Conservation (phyloP, 2,888 invertebrate genomes). For the Nudaria mundana region DNA sequence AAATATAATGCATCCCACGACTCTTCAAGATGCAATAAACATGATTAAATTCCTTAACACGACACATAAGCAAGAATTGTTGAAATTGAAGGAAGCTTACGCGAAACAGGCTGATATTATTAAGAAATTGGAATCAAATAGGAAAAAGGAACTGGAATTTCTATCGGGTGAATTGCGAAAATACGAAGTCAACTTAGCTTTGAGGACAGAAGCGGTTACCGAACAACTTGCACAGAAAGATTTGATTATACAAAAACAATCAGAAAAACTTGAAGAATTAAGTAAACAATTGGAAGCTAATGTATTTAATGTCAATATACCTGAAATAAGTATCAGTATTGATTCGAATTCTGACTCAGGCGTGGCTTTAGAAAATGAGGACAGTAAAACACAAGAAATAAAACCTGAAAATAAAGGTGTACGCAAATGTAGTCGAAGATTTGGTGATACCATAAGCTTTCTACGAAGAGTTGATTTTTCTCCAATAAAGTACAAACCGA, state of each 20-base stretch:
- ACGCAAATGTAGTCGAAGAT: slow-evolving; percentile 67
- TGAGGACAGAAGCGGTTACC: slow-evolving; percentile 63
- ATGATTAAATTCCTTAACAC: slow-evolving; percentile 71
- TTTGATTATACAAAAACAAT: slow-evolving; percentile 62
- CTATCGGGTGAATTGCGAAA: slow-evolving; percentile 68
- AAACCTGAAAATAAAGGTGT: slow-evolving; percentile 58
- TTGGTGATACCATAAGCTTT: slow-evolving; percentile 73
- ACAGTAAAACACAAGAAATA: slow-evolving; percentile 51
- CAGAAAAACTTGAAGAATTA: slow-evolving; percentile 60
- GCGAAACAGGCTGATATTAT: slow-evolving; percentile 64
- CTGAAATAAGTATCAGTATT: slow-evolving; percentile 58
- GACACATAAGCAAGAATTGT: slow-evolving; percentile 70
- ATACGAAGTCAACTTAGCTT: slow-evolving; percentile 68
- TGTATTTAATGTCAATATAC: slow-evolving; percentile 41
- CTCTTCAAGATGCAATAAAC: slow-evolving; percentile 72
- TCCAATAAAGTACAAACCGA: slow-evolving; percentile 72
- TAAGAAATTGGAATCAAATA: slow-evolving; percentile 67
- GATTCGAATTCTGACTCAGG: slow-evolving; percentile 77
- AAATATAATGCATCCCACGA: slow-evolving; percentile 59
- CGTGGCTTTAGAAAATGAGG: slow-evolving; percentile 67
- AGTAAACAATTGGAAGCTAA: slow-evolving; percentile 52
- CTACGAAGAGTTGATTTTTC: slow-evolving; percentile 72
- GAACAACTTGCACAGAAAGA: slow-evolving; percentile 69
- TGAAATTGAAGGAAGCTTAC: slow-evolving; percentile 59
- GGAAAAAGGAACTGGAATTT: slow-evolving; percentile 72